Evolutionary conservation across 2,888 invertebrate species (phyloP).

Genomic region (Amiota minor): DNA sequence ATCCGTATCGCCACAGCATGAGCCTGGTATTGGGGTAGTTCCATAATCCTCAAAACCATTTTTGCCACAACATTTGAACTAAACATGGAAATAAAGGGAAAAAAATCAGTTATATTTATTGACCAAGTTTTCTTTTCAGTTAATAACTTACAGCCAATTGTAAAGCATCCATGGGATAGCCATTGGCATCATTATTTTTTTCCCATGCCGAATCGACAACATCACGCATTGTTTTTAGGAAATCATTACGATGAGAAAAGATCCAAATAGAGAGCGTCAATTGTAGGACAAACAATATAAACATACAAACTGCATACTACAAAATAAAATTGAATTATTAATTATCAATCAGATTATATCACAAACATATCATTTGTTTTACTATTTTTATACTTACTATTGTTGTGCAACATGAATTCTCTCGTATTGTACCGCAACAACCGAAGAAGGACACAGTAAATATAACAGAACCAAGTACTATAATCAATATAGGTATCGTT

Average conservation of each 20-base stretch:
- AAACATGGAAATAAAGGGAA: conserved; percentile 15
- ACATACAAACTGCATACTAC: conserved; percentile 82
- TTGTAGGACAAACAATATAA: conserved; percentile 82
- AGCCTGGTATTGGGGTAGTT: conserved; percentile 49
- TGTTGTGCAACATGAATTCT: conserved; percentile 89
- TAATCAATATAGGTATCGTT: conserved; percentile 79
- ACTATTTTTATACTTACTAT: conserved; percentile 77
- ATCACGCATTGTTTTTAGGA: conserved; percentile 75
- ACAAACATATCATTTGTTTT: background rate
- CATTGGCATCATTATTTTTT: conserved; percentile 50
- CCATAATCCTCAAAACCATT: conserved; percentile 44
- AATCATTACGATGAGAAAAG: conserved; percentile 78
- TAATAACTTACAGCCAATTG: conserved; percentile 62
- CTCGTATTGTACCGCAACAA: conserved; percentile 90
- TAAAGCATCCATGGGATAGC: conserved; percentile 64
- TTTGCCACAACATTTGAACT: conserved; percentile 69
- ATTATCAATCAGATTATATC: background rate
- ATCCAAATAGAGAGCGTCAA: conserved; percentile 81
- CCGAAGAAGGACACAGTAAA: conserved; percentile 91
- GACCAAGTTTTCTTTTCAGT: background rate
- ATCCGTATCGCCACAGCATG: conserved; percentile 58
- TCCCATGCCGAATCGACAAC: conserved; percentile 74
- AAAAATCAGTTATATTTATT: background rate
- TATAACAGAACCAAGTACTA: conserved; percentile 80
- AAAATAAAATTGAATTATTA: conserved; percentile 38